Base-by-base conservation (phyloP, 2,888 invertebrate species). In the Dichetophora obliterata region DNA sequence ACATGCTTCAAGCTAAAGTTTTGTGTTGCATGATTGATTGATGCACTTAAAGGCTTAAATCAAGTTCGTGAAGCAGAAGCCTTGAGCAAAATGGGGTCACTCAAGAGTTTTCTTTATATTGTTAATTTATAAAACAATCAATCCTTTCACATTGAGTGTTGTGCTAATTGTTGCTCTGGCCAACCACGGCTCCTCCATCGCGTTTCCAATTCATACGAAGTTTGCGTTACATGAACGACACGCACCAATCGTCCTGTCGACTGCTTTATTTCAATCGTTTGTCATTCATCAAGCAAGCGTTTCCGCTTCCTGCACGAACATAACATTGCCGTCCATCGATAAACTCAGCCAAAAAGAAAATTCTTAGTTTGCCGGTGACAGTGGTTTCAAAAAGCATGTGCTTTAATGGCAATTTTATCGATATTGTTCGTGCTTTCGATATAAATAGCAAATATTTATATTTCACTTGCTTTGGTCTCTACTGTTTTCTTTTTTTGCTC, bases 371-470 rank as follows among this genome's bases (percentile, higher is more conserved):
- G 5, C 31, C 68, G 68, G 43, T 24, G 50, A 34, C 61, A 50
- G 66, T 16, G 66, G 14, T 2, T 63, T 14, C 37, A 22, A 59
- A 34, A 19, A 57, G 50, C 54, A 50, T 27, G 14, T 19, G 79
- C 81, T 84, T 85, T 86, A 86, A 85, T 86, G 85, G 84, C 83
- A 85, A 85, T 86, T 85, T 85, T 86, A 86, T 85, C 86, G 86
- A 85, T 86, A 85, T 82, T 86, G 86, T 86, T 85, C 85, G 86
- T 85, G 85, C 82, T 83, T 85, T 83, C 83, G 83, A 85, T 77
- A 70, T 66, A 65, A 34, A 69, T 79, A 77, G 77, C 48, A 52
- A 65, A 52, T 69, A 63, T 63, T 71, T 78, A 79, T 73, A n/a
- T 54, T 72, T 65, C 31, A 22, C 27, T 37, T 52, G 50, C 72